phyloP scores from a whole-genome alignment of 2,113 vertebrate species.

The Gobius niger region DNA sequence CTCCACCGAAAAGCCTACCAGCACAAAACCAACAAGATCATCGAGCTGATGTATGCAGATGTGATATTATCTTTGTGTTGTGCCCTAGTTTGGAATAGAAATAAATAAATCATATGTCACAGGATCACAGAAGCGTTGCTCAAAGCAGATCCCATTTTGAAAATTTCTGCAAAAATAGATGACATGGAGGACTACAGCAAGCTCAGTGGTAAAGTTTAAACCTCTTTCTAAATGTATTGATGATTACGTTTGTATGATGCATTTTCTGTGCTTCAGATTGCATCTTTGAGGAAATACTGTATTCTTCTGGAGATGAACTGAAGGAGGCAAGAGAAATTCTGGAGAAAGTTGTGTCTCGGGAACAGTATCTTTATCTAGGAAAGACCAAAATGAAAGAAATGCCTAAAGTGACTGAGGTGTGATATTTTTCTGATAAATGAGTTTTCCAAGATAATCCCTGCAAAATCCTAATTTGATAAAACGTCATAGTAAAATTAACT shows the following conservation, averaged over 20 bases:
- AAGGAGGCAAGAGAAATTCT: neutral
- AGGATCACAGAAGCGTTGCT: neutral
- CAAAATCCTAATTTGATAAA: too few species aligned
- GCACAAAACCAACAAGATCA: conserved; percentile 85
- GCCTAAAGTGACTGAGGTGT: neutral
- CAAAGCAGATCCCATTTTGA: neutral
- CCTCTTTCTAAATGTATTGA: neutral
- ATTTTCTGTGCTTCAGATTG: neutral
- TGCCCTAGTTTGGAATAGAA: neutral
- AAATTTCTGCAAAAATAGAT: neutral
- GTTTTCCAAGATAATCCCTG: too few species aligned
- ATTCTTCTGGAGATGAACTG: neutral
- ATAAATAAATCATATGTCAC: neutral
- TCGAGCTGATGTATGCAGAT: conserved; percentile 66
- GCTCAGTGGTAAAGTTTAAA: neutral
- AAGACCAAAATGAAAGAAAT: neutral
- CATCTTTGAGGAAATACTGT: neutral
- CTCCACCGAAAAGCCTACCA: conserved; percentile 87
- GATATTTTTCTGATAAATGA: neutral
- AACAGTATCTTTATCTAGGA: neutral
- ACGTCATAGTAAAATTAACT: too few species aligned
- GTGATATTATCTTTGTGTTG: neutral
- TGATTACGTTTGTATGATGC: neutral
- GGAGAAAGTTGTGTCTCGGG: neutral
- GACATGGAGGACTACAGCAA: neutral